These are phyloP conservation scores for Dromiciops gliroides DNA, from an alignment of 2,113 vertebrate species.

Conservation along the genomic window DNA sequence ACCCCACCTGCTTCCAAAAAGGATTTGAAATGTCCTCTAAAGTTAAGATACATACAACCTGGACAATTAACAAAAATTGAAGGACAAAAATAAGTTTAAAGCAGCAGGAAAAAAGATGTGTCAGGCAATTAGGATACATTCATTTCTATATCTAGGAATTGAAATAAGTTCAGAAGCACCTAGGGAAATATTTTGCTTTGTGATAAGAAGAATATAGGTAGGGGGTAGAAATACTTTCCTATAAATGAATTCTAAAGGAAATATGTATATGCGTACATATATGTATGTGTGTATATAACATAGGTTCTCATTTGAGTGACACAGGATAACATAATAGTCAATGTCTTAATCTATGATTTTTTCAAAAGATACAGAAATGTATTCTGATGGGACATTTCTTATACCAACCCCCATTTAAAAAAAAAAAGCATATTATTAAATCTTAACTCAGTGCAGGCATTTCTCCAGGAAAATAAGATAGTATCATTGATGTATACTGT, in stretches of 20 bases:
- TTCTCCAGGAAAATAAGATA: neutral
- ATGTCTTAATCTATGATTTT: neutral
- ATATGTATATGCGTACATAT: no score
- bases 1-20: neutral
- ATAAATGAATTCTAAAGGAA: conserved; percentile 14
- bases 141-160: neutral
- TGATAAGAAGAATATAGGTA: conserved; percentile 3
- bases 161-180: neutral
- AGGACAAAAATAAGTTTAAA: neutral
- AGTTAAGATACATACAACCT: neutral
- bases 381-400: neutral
- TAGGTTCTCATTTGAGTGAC: neutral
- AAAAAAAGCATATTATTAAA: neutral
- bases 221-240: neutral
- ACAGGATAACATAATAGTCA: neutral
- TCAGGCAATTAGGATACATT: neutral
- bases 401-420: neutral
- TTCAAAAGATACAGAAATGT: neutral
- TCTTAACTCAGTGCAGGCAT: neutral
- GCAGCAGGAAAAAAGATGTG: neutral
- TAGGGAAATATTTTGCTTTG: neutral
- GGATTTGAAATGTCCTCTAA: neutral
- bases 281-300: no score
- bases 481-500: neutral
- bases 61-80: neutral